Conservation (phyloP, 2,888 invertebrate genomes). For the Corbicula japonica region DNA sequence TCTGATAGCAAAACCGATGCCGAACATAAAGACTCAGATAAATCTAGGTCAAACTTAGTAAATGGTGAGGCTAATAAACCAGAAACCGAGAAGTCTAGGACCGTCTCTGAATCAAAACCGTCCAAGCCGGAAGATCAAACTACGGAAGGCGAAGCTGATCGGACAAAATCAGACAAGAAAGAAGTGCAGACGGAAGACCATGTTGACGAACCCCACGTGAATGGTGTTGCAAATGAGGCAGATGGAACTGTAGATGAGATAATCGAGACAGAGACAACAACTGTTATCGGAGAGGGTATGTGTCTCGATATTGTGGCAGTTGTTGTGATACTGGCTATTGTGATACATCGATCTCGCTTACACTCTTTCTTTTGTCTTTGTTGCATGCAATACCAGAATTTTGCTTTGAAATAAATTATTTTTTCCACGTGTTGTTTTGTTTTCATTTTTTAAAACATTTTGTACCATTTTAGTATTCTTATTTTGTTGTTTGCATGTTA, state of each 20-base stretch:
- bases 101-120: neutral
- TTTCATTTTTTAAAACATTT: constrained; percentile 9
- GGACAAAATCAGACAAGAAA: constrained; percentile 21
- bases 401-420: constrained; percentile 16
- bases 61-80: constrained; percentile 5
- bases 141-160: neutral
- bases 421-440: constrained; percentile 18
- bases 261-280: constrained; percentile 10
- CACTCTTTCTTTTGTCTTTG: constrained; percentile 11
- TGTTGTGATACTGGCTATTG: constrained; percentile 21
- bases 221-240: constrained; percentile 18
- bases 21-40: constrained; percentile 13
- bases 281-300: constrained; percentile 55
- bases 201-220: constrained; percentile 24
- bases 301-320: constrained; percentile 18
- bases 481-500: constrained; percentile 3
- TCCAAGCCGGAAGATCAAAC: neutral
- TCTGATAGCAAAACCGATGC: constrained; percentile 19
- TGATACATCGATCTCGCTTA: neutral
- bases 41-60: constrained; percentile 16
- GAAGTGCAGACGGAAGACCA: constrained; percentile 21
- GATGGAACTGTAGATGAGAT: constrained; percentile 10
- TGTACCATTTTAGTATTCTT: neutral
- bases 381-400: neutral
- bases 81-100: too few relatives aligned